A percentile compares a stretch with the other conserved stretches of the same genome.
These are phyloP conservation scores for Varanus komodoensis DNA, from an alignment of 2,113 vertebrate genomes.

Conservation along the genomic window DNA sequence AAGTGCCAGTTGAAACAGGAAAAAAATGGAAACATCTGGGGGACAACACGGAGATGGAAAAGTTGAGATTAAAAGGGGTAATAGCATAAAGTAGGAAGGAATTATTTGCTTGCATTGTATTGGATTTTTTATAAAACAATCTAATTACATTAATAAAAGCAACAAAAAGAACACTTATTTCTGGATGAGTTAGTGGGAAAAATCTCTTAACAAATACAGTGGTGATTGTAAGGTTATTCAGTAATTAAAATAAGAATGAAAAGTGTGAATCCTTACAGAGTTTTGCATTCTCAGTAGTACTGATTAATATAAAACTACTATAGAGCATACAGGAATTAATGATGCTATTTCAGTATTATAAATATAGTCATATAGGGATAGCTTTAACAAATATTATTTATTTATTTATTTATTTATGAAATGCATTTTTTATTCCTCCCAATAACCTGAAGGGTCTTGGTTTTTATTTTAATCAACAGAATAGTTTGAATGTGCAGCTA, in stretches of 20 bases:
- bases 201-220: neutral
- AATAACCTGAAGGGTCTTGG: too few species aligned
- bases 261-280: fast-evolving
- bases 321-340: neutral
- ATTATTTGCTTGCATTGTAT: too few species aligned
- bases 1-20: too few species aligned
- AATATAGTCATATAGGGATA: neutral
- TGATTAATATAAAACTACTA: neutral
- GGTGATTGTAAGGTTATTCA: conserved; percentile 6
- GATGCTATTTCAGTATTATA: conserved; percentile 1
- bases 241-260: neutral
- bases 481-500: neutral
- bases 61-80: too few species aligned
- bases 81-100: too few species aligned
- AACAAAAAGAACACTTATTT: neutral
- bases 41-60: too few species aligned
- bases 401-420: neutral
- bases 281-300: neutral
- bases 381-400: neutral
- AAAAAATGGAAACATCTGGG: too few species aligned
- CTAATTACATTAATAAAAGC: too few species aligned
- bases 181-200: neutral
- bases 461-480: too few species aligned
- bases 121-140: too few species aligned
- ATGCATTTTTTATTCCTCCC: too few species aligned